Evolutionary conservation across 2,888 invertebrate genomes (phyloP), one percentile per base, ranked within the genome.

Genomic region (Onchidella celtica): DNA sequence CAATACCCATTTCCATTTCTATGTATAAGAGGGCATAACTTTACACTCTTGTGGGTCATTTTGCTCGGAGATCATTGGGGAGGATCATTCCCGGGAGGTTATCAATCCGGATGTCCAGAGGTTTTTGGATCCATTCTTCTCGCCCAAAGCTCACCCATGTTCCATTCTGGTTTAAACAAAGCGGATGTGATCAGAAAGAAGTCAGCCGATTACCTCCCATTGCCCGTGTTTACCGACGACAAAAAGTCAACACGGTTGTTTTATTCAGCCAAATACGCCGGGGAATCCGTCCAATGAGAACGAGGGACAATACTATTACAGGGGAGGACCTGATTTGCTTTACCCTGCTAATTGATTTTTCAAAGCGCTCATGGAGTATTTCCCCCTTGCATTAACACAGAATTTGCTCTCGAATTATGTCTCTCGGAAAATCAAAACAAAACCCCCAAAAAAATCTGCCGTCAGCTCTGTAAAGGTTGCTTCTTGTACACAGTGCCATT

Each of bases 131-230:
- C n/a, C n/a, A n/a, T n/a, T n/a, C n/a, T n/a, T n/a, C n/a, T n/a
- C n/a, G n/a, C n/a, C 9, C 47, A 47, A 6, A 47, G 47, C 47
- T 17, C 47, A 47, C 47, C 47, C 47, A 47, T 11, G 47, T 47
- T 47, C 47, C 47, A 11, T 69, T 69, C 69, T 38, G 1, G 36
- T 78, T 69, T 34, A 29, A 34, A 59, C 59, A 78, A 69, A 69
- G 36, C n/a, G 70, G 61, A 69, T 79, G 63, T 63, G 79, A 72
- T 66, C 66, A 76, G 76, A 76, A 76, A 76, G 65, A 76, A 76
- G 66, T 76, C 36, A 36, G 36, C 24, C 55, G 66, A 76, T 76
- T 76, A 76, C 76, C 24, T 32, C 76, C 55, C 66, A 11, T 66
- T 34, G 47, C 27, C 55, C 36, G 24, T 65, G 66, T 66, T 61